A percentile compares a stretch with the other conserved stretches of the same genome.
Conservation (phyloP, 2,113 vertebrate species). For the Turnix velox region DNA sequence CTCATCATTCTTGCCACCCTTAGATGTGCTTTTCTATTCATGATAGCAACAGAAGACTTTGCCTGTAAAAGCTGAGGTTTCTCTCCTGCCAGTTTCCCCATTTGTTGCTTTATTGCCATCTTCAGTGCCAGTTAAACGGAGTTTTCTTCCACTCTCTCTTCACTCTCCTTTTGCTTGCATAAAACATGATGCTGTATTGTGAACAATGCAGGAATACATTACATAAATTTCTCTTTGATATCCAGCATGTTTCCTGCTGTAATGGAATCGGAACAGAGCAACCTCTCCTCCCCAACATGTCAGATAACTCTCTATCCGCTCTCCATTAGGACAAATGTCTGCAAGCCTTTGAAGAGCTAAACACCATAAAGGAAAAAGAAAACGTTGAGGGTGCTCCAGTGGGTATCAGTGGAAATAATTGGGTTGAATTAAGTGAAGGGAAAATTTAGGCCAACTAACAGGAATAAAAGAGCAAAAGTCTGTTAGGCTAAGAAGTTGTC, state of each 20-base stretch:
- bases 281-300: slow-evolving; percentile 52
- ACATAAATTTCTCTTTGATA: slow-evolving; percentile 80
- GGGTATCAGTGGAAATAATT: slow-evolving; percentile 56
- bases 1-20: neutral
- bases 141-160: slow-evolving; percentile 39
- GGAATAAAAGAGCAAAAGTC: slow-evolving; percentile 50
- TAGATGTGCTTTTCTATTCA: neutral
- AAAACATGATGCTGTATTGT: slow-evolving; percentile 72
- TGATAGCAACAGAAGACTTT: neutral
- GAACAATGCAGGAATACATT: slow-evolving; percentile 77
- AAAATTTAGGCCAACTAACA: slow-evolving; percentile 35
- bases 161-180: slow-evolving; percentile 66
- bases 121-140: slow-evolving; percentile 44
- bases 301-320: slow-evolving; percentile 66
- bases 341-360: slow-evolving; percentile 57
- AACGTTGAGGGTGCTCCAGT: slow-evolving; percentile 46
- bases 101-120: slow-evolving; percentile 65
- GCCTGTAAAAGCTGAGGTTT: slow-evolving; percentile 46
- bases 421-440: neutral
- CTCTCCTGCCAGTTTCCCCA: slow-evolving; percentile 37
- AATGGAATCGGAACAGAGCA: slow-evolving; percentile 72
- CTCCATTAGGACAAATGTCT: slow-evolving; percentile 69
- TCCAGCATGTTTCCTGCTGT: slow-evolving; percentile 70
- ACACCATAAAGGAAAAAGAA: slow-evolving; percentile 51
- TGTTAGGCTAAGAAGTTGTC: slow-evolving; percentile 40